These are phyloP conservation scores for Micropoecilia bifurca DNA, from an alignment of 2,797 vertebrate genomes.

Conservation along the genomic window DNA sequence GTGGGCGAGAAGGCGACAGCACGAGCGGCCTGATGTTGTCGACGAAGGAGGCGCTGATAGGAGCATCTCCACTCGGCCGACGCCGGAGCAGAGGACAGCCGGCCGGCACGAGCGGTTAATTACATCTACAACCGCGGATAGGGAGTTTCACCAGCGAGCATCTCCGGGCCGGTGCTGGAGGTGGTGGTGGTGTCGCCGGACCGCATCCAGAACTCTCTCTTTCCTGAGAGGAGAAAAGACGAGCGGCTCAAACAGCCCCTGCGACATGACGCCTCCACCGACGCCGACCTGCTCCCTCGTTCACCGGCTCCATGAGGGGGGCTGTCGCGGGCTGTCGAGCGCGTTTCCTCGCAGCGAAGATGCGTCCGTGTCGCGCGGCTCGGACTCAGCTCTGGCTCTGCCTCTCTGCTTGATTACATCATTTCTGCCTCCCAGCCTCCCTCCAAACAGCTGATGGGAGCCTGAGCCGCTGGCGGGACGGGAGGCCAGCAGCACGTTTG, in stretches of 20 bases:
- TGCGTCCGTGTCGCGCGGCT: slow-evolving; percentile 55
- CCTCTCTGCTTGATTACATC: slow-evolving; percentile 81
- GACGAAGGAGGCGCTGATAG: slow-evolving; percentile 38
- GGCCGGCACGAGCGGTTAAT: slow-evolving; percentile 33
- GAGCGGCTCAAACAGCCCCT: slow-evolving; percentile 7
- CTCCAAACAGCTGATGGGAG: slow-evolving; percentile 60
- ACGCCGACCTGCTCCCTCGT: background rate
- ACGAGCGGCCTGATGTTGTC: slow-evolving; percentile 28
- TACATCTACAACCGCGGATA: slow-evolving; percentile 20
- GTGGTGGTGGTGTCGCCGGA: slow-evolving; percentile 22
- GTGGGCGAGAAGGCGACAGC: slow-evolving; percentile 32
- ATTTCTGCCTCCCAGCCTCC: slow-evolving; percentile 71
- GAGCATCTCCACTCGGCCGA: slow-evolving; percentile 49
- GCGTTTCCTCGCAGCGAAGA: background rate
- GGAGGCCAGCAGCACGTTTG: slow-evolving; percentile 36
- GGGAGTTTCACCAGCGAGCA: slow-evolving; percentile 46
- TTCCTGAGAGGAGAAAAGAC: background rate
- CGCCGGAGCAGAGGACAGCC: slow-evolving; percentile 26
- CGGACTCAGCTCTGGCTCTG: slow-evolving; percentile 24
- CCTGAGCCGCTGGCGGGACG: slow-evolving; percentile 48
- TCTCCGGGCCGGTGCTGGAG: slow-evolving; percentile 30
- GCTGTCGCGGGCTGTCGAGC: background rate
- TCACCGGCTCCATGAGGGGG: background rate
- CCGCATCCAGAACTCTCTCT: slow-evolving; percentile 43
- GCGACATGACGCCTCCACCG: slow-evolving; percentile 35